phyloP scores from a whole-genome alignment of 1,140 invertebrate genomes.

The Drosophila lowei region DNA sequence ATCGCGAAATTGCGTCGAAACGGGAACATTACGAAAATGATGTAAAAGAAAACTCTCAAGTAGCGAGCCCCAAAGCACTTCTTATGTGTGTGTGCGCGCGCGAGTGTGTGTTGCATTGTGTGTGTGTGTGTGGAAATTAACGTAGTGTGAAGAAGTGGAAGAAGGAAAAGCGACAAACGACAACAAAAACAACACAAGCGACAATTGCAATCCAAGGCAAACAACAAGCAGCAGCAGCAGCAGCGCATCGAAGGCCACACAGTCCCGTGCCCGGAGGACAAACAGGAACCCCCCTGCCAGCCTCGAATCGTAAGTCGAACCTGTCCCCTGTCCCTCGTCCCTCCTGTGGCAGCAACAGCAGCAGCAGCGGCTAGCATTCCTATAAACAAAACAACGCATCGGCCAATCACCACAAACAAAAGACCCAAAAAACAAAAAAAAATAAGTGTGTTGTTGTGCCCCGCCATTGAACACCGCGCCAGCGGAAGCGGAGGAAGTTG shows the following conservation, averaged over 20 bases:
- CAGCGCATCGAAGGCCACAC: not conserved
- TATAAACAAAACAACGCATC: slow-evolving; percentile 59
- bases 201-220: slow-evolving; percentile 56
- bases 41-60: slow-evolving; percentile 50
- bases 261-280: slow-evolving; percentile 10
- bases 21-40: slow-evolving; percentile 24
- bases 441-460: slow-evolving; percentile 2
- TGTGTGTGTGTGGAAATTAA: slow-evolving; percentile 73
- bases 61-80: slow-evolving; percentile 10
- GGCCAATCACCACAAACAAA: slow-evolving; percentile 51
- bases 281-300: slow-evolving; percentile 5
- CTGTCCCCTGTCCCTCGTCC: no score
- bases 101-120: slow-evolving; percentile 9
- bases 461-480: not conserved
- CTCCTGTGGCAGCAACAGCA: no score
- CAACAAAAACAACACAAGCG: slow-evolving; percentile 29
- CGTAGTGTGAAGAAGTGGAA: slow-evolving; percentile 65
- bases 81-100: slow-evolving; percentile 9
- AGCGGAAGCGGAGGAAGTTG: slow-evolving; percentile 61
- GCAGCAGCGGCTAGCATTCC: slow-evolving; percentile 17
- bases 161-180: slow-evolving; percentile 50
- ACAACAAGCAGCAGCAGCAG: slow-evolving; percentile 34
- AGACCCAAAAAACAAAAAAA: not conserved
- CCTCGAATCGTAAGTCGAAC: no score
- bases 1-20: no score